Evolutionary conservation across 2,888 invertebrate species (phyloP).

Genomic region (Ophion costatus): DNA sequence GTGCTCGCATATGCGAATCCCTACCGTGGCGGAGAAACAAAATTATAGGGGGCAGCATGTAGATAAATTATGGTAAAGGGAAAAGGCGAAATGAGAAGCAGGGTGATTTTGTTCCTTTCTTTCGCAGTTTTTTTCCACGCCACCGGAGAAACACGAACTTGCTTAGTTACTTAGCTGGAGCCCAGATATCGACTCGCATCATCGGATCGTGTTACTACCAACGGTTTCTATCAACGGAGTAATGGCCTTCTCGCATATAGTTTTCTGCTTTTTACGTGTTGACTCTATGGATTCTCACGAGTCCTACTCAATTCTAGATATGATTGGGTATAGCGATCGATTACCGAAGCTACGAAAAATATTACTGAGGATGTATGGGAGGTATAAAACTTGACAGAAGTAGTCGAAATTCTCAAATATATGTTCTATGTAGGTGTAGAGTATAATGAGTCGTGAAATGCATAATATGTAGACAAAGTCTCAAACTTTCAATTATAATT

Average conservation of each 20-base stretch:
- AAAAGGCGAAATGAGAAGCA: slow-evolving; percentile 3
- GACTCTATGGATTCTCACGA: not conserved
- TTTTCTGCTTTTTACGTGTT: slow-evolving; percentile 3
- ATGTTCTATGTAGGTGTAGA: too few relatives aligned
- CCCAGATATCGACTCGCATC: slow-evolving; percentile 66
- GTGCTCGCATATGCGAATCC: not conserved
- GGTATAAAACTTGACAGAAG: too few relatives aligned
- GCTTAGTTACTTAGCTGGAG: slow-evolving; percentile 60
- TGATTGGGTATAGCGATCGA: not conserved
- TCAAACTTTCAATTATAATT: too few relatives aligned
- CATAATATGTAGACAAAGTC: too few relatives aligned
- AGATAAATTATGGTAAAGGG: not conserved
- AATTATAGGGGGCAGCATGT: not conserved
- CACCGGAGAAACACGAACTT: slow-evolving; percentile 55
- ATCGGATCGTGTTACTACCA: slow-evolving; percentile 53
- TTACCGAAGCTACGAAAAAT: too few relatives aligned
- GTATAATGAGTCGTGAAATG: too few relatives aligned
- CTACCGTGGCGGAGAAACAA: not conserved
- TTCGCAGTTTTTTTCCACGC: slow-evolving; percentile 4
- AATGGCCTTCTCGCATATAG: slow-evolving; percentile 17
- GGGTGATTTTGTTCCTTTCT: slow-evolving; percentile 11
- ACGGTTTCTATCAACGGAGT: slow-evolving; percentile 12
- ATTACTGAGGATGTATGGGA: too few relatives aligned
- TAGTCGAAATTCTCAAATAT: too few relatives aligned
- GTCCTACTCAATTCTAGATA: not conserved